A percentile compares a stretch with the other conserved stretches of the same genome.
phyloP scores from a whole-genome alignment of 2,888 invertebrate species.

The Deilephila elpenor region DNA sequence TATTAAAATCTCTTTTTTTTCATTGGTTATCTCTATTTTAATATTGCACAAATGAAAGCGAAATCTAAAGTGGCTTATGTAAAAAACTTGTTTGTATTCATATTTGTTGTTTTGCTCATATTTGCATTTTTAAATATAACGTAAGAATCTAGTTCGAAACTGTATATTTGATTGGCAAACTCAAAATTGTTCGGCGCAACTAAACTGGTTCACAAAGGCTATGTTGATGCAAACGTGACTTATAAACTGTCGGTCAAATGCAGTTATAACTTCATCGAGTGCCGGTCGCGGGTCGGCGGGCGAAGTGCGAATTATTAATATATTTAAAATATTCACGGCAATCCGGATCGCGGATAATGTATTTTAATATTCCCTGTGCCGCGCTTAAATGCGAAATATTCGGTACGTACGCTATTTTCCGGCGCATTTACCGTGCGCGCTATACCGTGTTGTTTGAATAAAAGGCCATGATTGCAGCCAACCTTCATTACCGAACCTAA shows the following conservation, averaged over 20 bases:
- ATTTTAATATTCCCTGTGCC: slow-evolving; percentile 38
- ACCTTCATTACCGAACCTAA: slow-evolving; percentile 27
- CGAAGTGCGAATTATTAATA: slow-evolving; percentile 34
- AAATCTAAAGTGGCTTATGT: too few species aligned
- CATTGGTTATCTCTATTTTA: too few species aligned
- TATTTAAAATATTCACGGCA: slow-evolving; percentile 34
- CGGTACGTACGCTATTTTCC: slow-evolving; percentile 37
- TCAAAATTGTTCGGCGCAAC: neutral
- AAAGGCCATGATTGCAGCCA: slow-evolving; percentile 38
- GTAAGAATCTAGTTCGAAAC: too few species aligned
- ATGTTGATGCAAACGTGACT: slow-evolving; percentile 28
- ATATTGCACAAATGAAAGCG: too few species aligned
- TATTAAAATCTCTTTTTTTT: neutral
- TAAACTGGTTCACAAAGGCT: neutral
- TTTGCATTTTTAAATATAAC: neutral
- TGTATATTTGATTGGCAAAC: neutral
- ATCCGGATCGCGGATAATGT: slow-evolving; percentile 37
- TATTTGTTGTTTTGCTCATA: neutral
- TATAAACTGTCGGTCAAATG: slow-evolving; percentile 17
- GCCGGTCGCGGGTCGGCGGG: neutral
- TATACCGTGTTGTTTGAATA: slow-evolving; percentile 35
- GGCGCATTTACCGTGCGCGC: slow-evolving; percentile 40
- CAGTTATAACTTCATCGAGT: slow-evolving; percentile 4
- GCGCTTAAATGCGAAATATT: slow-evolving; percentile 43
- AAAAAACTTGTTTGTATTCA: neutral